Evolutionary conservation across 2,113 vertebrate genomes (phyloP), one percentile per base, ranked within the genome.

Genomic region (Taurulus bubalis): DNA sequence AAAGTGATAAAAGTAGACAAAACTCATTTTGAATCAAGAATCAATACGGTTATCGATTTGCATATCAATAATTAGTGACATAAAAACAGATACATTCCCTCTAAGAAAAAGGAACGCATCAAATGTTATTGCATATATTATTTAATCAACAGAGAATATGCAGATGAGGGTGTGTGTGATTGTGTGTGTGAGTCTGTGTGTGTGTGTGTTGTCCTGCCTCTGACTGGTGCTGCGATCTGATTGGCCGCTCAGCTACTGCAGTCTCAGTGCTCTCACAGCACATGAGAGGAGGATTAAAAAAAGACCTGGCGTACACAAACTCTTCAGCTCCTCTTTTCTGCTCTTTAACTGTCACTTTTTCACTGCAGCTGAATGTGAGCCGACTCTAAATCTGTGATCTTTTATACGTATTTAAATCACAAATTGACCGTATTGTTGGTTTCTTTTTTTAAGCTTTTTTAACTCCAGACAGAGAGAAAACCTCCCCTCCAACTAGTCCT

Each of bases 171-270:
- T 42, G 65, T 70, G 16, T 71, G 55, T 80, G 66, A 83, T 42
- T 73, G 42, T 56, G 47, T 62, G 63, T 78, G 71, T 65, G 45
- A 26, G 73, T 53, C 56, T 53, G 28, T 58, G 71, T 69, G 32
- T 64, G 15, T 75, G 60, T 87, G 55, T 60, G 38, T 60, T 70
- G 55, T 83, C 75, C 76, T 86, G 82, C 69, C 71, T 73, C 80
- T 59, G 86, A 89, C 63, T 86, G 74, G 66, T 59, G 69, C 90
- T 0, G 86, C 71, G 0, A 64, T 88, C 89, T 90, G 90, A 94
- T 94, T 93, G 93, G 93, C 80, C 40, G 75, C 80, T 55, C 10
- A 45, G 79, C 82, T 87, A 90, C 93, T 87, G 93, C 93, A 94
- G 92, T 93, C 83, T 88, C 84, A 51, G 73, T 85, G 67, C 80